Conservation (phyloP, 2,113 vertebrate species). For the Tringa solitaria region DNA sequence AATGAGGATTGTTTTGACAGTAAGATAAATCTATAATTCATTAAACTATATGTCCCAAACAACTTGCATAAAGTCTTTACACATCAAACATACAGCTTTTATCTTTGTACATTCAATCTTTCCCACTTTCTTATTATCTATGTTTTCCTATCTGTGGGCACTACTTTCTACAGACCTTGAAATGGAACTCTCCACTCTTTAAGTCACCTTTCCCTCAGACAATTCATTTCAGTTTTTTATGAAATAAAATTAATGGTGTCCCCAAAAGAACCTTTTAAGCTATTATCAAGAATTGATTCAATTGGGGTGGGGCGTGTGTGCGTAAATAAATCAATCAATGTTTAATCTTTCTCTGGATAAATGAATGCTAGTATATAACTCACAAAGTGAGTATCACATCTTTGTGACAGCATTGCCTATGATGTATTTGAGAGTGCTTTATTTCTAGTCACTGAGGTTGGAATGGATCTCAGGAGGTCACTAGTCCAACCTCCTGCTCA, state of each 20-base stretch:
- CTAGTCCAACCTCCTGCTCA: not conserved
- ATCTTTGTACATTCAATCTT: not conserved
- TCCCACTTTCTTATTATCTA: not conserved
- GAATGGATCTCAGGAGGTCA: not conserved
- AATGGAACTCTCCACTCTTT: not conserved
- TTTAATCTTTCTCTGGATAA: not conserved
- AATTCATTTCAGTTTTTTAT: not conserved
- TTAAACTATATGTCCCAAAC: not conserved
- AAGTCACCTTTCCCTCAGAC: not conserved
- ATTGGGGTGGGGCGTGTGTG: fast-evolving
- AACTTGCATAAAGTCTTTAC: not conserved
- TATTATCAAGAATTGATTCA: not conserved
- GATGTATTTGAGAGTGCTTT: not conserved
- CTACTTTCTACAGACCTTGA: not conserved
- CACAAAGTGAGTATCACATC: not conserved
- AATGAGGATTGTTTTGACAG: not conserved
- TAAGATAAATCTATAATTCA: not conserved
- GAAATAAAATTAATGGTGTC: not conserved
- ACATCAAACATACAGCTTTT: not conserved
- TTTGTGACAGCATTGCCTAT: not conserved
- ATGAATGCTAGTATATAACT: not conserved
- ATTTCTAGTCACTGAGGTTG: not conserved
- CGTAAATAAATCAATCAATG: not conserved
- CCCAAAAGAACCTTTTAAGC: not conserved
- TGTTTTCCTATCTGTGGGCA: not conserved